Conservation (phyloP, 2,888 invertebrate species). For the Pristionchus exspectatus region DNA sequence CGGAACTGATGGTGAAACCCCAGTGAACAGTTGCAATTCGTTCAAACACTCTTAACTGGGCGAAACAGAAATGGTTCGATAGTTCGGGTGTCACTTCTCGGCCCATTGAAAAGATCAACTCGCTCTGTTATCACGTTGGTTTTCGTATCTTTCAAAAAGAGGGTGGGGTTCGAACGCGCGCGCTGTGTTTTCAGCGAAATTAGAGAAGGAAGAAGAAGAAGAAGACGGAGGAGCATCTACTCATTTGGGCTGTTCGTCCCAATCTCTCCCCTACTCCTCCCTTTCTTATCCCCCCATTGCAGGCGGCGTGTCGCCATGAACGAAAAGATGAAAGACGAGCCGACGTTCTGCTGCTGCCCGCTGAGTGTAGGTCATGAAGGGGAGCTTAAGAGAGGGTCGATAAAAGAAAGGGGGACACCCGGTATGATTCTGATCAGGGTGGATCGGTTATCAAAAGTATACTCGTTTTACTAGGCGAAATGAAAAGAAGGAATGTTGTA, state of each 20-base stretch:
- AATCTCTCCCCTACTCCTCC: neutral
- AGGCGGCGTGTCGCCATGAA: neutral
- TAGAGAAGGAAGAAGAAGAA: slow-evolving; percentile 31
- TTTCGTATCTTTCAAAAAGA: slow-evolving; percentile 10
- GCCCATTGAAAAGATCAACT: neutral
- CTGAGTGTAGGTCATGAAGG: neutral
- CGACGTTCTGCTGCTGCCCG: slow-evolving; percentile 36
- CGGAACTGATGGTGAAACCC: no score
- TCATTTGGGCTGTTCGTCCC: neutral
- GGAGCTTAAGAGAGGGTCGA: no score
- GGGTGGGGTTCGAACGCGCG: slow-evolving; percentile 28
- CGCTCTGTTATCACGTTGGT: slow-evolving; percentile 11
- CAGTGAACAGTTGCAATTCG: no score
- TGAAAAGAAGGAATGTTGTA: no score
- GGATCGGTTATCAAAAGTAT: no score
- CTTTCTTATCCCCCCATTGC: neutral
- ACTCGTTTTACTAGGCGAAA: no score
- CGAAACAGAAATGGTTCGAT: neutral
- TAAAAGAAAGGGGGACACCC: no score
- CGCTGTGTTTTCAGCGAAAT: neutral
- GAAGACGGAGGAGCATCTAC: neutral
- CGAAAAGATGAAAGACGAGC: slow-evolving; percentile 41
- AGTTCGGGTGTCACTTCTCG: neutral
- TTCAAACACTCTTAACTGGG: neutral
- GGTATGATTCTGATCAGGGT: no score